A percentile compares a stretch with the other conserved stretches of the same genome.
These are phyloP conservation scores for Quiscalus mexicanus DNA, from an alignment of 2,113 vertebrate species.

Conservation along the genomic window DNA sequence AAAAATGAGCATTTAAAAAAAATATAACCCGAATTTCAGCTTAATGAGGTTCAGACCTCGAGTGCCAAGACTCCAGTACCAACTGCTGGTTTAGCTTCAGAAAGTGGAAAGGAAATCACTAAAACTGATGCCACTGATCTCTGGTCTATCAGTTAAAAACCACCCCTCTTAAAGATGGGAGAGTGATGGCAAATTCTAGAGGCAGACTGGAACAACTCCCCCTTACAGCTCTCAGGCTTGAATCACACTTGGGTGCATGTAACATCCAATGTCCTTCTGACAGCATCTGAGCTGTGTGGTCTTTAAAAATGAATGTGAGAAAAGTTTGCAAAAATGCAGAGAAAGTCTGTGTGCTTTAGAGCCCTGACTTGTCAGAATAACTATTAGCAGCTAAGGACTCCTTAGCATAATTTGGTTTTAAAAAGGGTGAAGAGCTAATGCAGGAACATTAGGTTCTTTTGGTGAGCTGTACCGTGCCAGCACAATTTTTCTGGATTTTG, in stretches of 20 bases:
- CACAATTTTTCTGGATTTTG: background rate
- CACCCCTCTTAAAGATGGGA: background rate
- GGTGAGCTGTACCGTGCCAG: background rate
- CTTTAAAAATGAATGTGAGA: background rate
- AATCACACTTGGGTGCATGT: background rate
- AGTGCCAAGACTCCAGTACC: background rate
- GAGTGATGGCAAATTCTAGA: background rate
- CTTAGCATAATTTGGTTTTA: background rate
- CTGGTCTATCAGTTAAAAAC: background rate
- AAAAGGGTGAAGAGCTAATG: background rate
- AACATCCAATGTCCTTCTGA: background rate
- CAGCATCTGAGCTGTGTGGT: background rate
- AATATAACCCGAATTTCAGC: background rate
- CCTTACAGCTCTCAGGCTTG: background rate
- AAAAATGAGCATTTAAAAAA: background rate
- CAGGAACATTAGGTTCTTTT: background rate
- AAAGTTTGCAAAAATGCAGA: background rate
- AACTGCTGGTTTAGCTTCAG: background rate
- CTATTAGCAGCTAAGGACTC: background rate
- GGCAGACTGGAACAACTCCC: background rate
- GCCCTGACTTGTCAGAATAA: rapidly evolving
- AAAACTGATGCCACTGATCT: background rate
- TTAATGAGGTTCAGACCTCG: background rate
- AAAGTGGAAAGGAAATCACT: background rate
- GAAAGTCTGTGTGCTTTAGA: background rate